Evolutionary conservation across 2,113 vertebrate genomes (phyloP), one percentile per base, ranked within the genome.

Genomic region (Noctilio leporinus): DNA sequence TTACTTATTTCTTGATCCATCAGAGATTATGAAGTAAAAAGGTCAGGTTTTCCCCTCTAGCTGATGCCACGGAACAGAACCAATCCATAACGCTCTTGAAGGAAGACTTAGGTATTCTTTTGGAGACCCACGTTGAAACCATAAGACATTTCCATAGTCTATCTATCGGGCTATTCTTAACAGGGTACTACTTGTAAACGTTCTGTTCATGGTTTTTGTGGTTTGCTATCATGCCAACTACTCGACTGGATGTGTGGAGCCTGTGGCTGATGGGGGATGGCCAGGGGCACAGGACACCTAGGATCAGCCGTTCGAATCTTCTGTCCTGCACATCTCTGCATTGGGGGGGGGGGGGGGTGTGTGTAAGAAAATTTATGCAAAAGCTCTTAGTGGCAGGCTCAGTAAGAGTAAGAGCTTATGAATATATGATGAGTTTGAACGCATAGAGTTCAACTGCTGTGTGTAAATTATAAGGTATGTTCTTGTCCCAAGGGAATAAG

Each of bases 211-310:
- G 6, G 57, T 33, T 20, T n/a, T 43, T 47, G 7, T 16, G 6
- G 5, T 0, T 5, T 3, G 5, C 11, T 3, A 0, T 14, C 11
- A 4, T 4, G 15, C 3, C 22, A 24, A 45, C 10, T 1, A 4
- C 20, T 17, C 8, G 15, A 3, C 2, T 30, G n/a, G 33, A 40
- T 16, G 11, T 8, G 11, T 26, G 14, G 10, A 12, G 15, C 45
- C 4, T 19, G 1, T 2, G 35, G 38, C 4, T 7, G 33, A 12
- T 26, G 19, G 51, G 0, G 3, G 7, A 15, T 19, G 49, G 17
- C 5, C 5, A 30, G 9, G 47, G 12, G 20, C 49, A 28, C 6
- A 62, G 64, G 33, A 33, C 11, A 11, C 11, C 5, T 0, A 33
- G 40, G 67, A 0, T 40, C 26, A 59, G 65, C 15, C n/a, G 1